Conservation (phyloP, 2,113 vertebrate genomes). For the Mesocricetus auratus region DNA sequence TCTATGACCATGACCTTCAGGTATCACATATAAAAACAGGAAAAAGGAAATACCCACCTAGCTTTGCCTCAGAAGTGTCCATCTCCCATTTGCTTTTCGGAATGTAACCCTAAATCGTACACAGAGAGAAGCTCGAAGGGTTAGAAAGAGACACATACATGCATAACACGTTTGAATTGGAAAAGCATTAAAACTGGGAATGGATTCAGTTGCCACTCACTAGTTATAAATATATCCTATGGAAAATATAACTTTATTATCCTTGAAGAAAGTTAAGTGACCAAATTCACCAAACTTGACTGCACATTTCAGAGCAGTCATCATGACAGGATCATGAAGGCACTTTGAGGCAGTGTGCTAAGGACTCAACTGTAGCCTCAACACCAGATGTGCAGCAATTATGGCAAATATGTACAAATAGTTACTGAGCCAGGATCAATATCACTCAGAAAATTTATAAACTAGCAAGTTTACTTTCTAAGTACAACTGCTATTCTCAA, state of each 20-base stretch:
- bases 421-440: conserved; percentile 46
- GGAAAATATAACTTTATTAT: conserved; percentile 82
- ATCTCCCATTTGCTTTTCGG: conserved; percentile 99
- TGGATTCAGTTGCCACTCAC: conserved; percentile 79
- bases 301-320: conserved; percentile 61
- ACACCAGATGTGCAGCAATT: conserved; percentile 63
- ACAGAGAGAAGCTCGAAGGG: conserved; percentile 97
- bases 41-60: conserved; percentile 94
- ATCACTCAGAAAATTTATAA: conserved; percentile 64
- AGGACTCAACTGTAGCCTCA: conserved; percentile 49
- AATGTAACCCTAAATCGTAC: conserved; percentile 99
- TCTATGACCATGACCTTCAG: conserved; percentile 84
- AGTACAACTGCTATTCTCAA: conserved; percentile 75
- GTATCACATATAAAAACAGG: conserved; percentile 88
- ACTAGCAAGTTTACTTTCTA: conserved; percentile 71
- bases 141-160: conserved; percentile 93
- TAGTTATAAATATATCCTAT: conserved; percentile 83
- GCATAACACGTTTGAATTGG: conserved; percentile 88
- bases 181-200: conserved; percentile 88
- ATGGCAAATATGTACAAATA: conserved; percentile 45
- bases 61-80: conserved; percentile 99
- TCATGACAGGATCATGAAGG: conserved; percentile 68
- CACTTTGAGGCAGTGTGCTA: conserved; percentile 64
- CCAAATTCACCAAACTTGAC: conserved; percentile 77
- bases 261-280: conserved; percentile 81